Evolutionary conservation across 2,113 vertebrate species (phyloP), one percentile per base, ranked within the genome.

Genomic region (Plotosus lineatus): DNA sequence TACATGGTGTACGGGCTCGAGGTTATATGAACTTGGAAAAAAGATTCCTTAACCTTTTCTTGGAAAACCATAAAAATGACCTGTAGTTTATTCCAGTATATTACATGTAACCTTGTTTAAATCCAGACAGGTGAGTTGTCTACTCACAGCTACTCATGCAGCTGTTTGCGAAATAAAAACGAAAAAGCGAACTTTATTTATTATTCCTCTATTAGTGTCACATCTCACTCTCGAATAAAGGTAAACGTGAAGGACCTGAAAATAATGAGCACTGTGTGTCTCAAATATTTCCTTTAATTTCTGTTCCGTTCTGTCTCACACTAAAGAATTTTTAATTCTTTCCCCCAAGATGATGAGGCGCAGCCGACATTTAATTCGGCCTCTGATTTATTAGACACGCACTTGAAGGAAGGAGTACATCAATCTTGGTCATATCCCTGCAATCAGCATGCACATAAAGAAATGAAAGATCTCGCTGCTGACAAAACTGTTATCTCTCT

Each of bases 401-500:
- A 61, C 72, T 83, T 68, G 53, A 61, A 83, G 72, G 63, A 75
- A 82, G 61, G 74, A 83, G 71, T 26, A 55, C 77, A 79, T 79
- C 77, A 80, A 82, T 77, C 68, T 36, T 11, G 5, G 77, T 42
- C 53, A 56, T 36, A 77, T 79, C 66, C 77, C 40, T 68, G 60
- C 51, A 75, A 78, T 81, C 78, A 78, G 50, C 73, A 31, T 15
- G 74, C 74, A 83, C 44, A 65, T 44, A 36, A 77, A 83, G 82
- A 89, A 85, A 66, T 76, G 77, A 78, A 75, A 46, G 31, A 83
- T 74, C 78, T 72, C 75, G 48, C 75, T 19, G 3, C 65, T 80
- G 81, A 84, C 77, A 88, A 88, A 90, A 91, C 88, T 89, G 68
- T 85, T 91, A 85, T 73, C 91, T 88, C 87, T 87, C 83, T 28